Evolutionary conservation across 1,140 invertebrate species (phyloP).

Genomic region (Drosophila guanche): DNA sequence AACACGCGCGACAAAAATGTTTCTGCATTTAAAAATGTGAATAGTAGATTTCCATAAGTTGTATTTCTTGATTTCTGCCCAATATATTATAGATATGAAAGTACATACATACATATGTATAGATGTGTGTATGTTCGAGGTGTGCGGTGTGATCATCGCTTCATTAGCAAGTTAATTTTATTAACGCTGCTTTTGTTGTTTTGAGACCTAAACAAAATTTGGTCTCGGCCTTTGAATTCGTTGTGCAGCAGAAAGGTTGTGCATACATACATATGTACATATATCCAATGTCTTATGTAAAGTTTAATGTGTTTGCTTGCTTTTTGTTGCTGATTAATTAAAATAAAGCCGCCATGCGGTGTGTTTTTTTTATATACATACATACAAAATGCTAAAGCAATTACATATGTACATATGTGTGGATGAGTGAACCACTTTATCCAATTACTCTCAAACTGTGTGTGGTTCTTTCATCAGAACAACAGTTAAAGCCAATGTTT

Average conservation of each 20-base stretch:
- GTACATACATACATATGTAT: not conserved
- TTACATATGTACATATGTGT: constrained; percentile 35
- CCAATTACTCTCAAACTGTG: constrained; percentile 33
- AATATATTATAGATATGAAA: constrained; percentile 28
- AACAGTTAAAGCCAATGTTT: constrained; percentile 7
- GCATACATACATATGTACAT: constrained; percentile 41
- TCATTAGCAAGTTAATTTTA: constrained; percentile 80
- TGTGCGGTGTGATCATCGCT: constrained; percentile 62
- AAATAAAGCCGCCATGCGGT: constrained; percentile 31
- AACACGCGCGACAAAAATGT: constrained; percentile 70
- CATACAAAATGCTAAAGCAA: too few species aligned
- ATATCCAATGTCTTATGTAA: constrained; percentile 49
- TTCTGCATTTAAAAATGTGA: constrained; percentile 64
- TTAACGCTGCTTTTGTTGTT: constrained; percentile 59
- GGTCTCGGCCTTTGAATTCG: constrained; percentile 37
- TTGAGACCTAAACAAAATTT: too few species aligned
- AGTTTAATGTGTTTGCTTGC: constrained; percentile 59
- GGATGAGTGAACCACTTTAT: constrained; percentile 13
- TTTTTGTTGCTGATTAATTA: constrained; percentile 52
- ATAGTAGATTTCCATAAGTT: constrained; percentile 60
- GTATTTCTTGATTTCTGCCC: constrained; percentile 70
- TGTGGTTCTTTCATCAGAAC: not conserved
- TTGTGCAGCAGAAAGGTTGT: constrained; percentile 59
- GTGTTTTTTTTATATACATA: constrained; percentile 40
- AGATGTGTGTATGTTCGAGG: constrained; percentile 7